Conservation (phyloP, 2,888 invertebrate species). For the Leptogaster cylindrica region DNA sequence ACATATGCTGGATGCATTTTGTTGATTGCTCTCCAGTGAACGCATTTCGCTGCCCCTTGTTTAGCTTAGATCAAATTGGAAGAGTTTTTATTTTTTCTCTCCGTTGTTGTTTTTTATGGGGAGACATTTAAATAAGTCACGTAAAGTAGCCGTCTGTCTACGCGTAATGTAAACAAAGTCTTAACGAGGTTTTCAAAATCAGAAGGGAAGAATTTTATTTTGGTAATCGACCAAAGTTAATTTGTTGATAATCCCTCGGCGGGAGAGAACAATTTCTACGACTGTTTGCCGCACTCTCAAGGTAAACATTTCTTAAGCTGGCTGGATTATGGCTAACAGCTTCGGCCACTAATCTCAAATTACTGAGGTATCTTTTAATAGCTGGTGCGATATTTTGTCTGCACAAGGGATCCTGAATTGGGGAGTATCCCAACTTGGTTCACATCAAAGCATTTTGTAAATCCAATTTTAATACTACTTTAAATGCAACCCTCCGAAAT, state of each 20-base stretch:
- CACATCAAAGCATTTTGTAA: no score
- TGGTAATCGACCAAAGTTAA: slow-evolving; percentile 42
- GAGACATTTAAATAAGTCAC: slow-evolving; percentile 43
- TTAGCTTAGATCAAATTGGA: background rate
- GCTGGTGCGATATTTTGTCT: no score
- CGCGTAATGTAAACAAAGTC: slow-evolving; percentile 42
- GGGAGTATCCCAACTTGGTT: no score
- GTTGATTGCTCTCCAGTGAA: background rate
- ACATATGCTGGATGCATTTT: background rate
- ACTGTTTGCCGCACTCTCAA: background rate
- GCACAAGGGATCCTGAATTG: no score
- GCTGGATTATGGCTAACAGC: background rate
- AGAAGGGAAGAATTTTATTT: slow-evolving; percentile 24
- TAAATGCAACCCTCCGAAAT: no score
- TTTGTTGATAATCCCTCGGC: slow-evolving; percentile 42
- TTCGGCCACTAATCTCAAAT: background rate
- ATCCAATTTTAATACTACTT: no score
- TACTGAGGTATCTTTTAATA: background rate
- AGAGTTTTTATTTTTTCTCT: background rate
- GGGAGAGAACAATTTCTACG: background rate
- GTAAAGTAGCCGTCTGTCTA: slow-evolving; percentile 30
- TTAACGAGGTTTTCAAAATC: slow-evolving; percentile 36
- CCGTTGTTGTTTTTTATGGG: background rate
- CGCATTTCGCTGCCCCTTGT: background rate
- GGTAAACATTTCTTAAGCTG: background rate